These are phyloP conservation scores for Mesembrinibis cayennensis DNA, from an alignment of 2,113 vertebrate species.

Conservation along the genomic window DNA sequence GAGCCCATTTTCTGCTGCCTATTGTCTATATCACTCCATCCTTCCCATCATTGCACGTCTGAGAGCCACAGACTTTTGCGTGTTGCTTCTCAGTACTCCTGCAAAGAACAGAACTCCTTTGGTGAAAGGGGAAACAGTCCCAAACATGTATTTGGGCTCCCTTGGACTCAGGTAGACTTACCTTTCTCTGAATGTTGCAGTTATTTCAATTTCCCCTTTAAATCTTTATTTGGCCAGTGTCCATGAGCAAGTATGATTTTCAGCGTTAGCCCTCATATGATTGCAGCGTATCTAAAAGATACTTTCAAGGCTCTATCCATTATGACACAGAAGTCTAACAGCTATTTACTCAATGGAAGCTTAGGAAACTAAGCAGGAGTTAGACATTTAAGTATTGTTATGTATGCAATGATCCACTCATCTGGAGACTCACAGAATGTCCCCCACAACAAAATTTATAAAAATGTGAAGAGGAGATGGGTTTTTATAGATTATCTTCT, in stretches of 20 bases:
- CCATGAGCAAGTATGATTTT: neutral
- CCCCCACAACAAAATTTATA: neutral
- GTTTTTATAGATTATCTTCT: neutral
- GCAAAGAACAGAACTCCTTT: neutral
- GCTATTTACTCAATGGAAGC: neutral
- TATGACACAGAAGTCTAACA: neutral
- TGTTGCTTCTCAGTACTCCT: neutral
- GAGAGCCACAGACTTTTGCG: neutral
- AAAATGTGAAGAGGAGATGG: neutral
- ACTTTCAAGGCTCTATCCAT: neutral
- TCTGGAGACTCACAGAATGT: neutral
- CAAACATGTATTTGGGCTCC: neutral
- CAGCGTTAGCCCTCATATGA: neutral
- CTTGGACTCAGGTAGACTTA: neutral
- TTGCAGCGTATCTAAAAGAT: neutral
- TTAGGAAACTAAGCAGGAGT: neutral
- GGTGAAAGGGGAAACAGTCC: neutral
- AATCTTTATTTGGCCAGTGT: neutral
- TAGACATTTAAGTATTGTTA: neutral
- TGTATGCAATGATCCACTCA: neutral
- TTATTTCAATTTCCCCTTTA: neutral
- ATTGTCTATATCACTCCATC: neutral
- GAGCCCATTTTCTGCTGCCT: neutral
- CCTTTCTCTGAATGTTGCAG: neutral
- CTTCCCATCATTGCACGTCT: neutral